Evolutionary conservation across 2,797 vertebrate genomes (phyloP), one percentile per base, ranked within the genome.

Genomic region (Tenualosa thibaudeaui): DNA sequence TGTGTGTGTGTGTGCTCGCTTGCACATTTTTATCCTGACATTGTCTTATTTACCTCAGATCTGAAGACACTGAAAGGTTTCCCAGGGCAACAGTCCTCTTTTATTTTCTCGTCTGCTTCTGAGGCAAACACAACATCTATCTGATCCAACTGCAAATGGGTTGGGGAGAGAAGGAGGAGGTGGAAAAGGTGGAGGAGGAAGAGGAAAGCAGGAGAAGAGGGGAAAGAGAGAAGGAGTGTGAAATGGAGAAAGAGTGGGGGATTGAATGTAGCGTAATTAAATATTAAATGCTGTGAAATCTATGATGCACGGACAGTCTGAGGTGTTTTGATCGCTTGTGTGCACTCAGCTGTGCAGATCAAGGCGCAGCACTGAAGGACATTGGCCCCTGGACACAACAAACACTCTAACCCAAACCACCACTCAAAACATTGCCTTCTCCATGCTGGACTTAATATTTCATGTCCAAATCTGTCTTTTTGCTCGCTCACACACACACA

Each of bases 1-100:
- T 37, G 10, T 68, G 62, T 68, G 65, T 15, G 24, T 31, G 26
- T 0, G 2, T 31, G 31, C 15, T 26, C 37, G 26, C 10, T 5
- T 5, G 65, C 65, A 26, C 24, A 13, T 24, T 37, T 71, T 37
- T 37, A 31, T 71, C 31, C 65, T 71, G 31, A 71, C 17, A 24
- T 40, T 83, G 40, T 85, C 60, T 71, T 65, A 81, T 82, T 92
- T 95, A 99, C 98, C 96, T 98, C 98, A 19, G 96, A 96, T 96
- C 97, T 97, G 94, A 98, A 99, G 82, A 96, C 19, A 82, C 94
- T 94, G 91, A 97, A 96, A 0, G 97, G 98, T 93, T 98, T 99
- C 91, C 98, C 98, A 53, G 98, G 98, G 94, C 97, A 99, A 94
- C 98, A 99, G 37, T 98, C 97, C 92, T 99, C 98, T 91, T 94